These are phyloP conservation scores for Hormiphora californensis DNA, from an alignment of 37 sponge, comb jelly and placozoan species.

Conservation along the genomic window DNA sequence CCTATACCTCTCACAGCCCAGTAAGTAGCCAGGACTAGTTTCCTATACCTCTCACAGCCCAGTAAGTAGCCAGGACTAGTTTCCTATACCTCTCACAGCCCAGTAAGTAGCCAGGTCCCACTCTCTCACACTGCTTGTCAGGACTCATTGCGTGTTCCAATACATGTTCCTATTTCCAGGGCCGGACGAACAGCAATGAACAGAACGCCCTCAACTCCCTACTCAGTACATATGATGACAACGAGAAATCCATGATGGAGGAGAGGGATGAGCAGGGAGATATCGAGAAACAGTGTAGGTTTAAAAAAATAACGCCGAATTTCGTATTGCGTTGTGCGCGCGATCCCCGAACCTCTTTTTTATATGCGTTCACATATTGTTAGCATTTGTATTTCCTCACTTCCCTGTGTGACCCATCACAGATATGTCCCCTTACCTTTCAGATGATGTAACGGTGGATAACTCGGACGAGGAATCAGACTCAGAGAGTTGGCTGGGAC, in stretches of 20 bases:
- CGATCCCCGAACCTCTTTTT: too few relatives aligned
- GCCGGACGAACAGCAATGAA: neutral
- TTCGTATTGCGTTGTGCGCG: too few relatives aligned
- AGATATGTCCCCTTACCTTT: too few relatives aligned
- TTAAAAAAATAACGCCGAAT: too few relatives aligned
- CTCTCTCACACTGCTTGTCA: neutral
- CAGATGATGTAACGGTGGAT: conserved; percentile 52
- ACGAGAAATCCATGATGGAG: neutral
- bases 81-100: conserved; percentile 4
- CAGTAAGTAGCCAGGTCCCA: conserved; percentile 12
- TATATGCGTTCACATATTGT: too few relatives aligned
- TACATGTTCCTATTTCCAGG: conserved; percentile 45
- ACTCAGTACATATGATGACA: conserved; percentile 24
- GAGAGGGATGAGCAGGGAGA: conserved; percentile 28
- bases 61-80: conserved; percentile 4
- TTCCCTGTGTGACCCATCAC: too few relatives aligned
- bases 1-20: conserved; percentile 5
- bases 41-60: conserved; percentile 19
- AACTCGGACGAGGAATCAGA: conserved; percentile 38
- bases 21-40: conserved; percentile 4
- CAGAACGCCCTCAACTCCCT: conserved; percentile 13
- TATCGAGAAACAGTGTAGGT: conserved; percentile 40
- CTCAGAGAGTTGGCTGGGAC: conserved; percentile 25
- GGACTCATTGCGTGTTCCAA: neutral
- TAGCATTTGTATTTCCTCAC: too few relatives aligned